These are phyloP conservation scores for Tyria jacobaeae DNA, from an alignment of 2,888 invertebrate genomes.

Conservation along the genomic window DNA sequence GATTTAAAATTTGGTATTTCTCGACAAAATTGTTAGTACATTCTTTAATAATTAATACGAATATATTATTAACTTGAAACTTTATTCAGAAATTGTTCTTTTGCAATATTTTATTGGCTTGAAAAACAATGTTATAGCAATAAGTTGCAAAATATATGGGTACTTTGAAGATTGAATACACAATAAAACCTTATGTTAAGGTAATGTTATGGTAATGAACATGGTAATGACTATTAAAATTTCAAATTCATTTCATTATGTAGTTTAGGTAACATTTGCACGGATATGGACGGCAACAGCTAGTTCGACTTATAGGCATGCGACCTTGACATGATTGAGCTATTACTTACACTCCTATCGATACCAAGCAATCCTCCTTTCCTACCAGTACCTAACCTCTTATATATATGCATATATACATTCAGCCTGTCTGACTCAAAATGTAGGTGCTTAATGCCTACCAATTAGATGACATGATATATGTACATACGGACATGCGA, in stretches of 20 bases:
- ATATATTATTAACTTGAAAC: background rate
- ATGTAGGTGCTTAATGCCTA: too few species aligned
- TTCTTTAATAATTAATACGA: background rate
- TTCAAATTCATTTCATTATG: background rate
- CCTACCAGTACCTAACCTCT: too few species aligned
- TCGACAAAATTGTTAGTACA: too few species aligned
- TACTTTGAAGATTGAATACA: background rate
- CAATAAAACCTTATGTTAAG: background rate
- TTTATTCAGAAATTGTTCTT: conserved; percentile 1
- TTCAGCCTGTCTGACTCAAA: too few species aligned
- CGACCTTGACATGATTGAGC: too few species aligned
- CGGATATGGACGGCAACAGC: background rate
- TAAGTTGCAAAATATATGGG: background rate
- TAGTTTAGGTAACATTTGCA: background rate
- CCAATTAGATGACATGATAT: too few species aligned
- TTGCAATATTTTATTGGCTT: background rate
- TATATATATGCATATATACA: too few species aligned
- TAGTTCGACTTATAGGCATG: too few species aligned
- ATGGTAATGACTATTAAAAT: background rate
- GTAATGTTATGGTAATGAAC: background rate
- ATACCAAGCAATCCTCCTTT: too few species aligned
- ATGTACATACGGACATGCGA: too few species aligned
- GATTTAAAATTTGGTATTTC: too few species aligned
- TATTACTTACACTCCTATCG: background rate
- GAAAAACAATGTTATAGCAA: background rate